Evolutionary conservation across 1,140 invertebrate genomes (phyloP), one percentile per base, ranked within the genome.

Genomic region (Drosophila athabasca): DNA sequence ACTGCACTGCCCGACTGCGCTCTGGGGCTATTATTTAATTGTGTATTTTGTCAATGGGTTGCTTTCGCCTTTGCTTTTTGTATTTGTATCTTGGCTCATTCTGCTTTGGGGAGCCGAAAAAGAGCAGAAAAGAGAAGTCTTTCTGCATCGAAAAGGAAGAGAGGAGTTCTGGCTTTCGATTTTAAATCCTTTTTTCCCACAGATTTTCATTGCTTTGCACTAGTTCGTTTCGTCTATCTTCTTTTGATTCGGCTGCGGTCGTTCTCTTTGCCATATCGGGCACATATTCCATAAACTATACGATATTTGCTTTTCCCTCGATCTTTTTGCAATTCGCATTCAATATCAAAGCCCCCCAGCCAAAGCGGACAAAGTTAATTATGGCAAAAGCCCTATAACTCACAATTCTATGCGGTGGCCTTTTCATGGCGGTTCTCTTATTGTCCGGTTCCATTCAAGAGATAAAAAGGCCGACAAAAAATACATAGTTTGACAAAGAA

Each of bases 1-100:
- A 73, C 51, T 66, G 68, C 55, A 55, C 72, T 59, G 81, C 68
- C 68, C 69, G 69, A 65, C 60, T 78, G 77, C 59, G 51, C 76
- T 62, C 19, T 49, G 55, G 58, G 58, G 58, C 80, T 85, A 79
- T 85, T 85, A 80, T 80, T 85, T 85, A 85, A 85, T 84, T 85
- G 17, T 19, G 17, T 19, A 85, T 84, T 78, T 85, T 85, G 76
- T 84, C 81, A 84, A 84, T 84, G 75, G 64, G 52, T 55, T 55
- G 50, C 55, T 62, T 48, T 35, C 31, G 19, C 35, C 17, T 39
- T 53, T 48, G 43, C 13, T 41, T 53, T 57, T 43, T 46, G 19
- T 43, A 44, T 55, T 43, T 55, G 19, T 57, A 13, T 53, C 9
- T 35, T 19, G 17, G 31, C 22, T 39, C 31, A 53, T 45, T 44